Conservation (phyloP, 1,140 invertebrate genomes). For the Hormaphis cornu region DNA sequence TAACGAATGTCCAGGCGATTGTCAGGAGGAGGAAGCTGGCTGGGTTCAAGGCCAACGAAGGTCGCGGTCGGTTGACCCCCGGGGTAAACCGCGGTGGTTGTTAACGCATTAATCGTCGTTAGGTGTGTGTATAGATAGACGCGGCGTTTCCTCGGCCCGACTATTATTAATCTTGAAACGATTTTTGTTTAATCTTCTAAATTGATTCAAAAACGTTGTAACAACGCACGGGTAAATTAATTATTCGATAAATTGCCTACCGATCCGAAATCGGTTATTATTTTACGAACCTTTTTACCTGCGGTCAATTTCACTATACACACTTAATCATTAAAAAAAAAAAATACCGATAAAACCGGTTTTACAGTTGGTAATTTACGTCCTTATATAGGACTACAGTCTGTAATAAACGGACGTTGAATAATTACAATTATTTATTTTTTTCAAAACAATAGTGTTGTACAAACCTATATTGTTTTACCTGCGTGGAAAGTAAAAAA, state of each 20-base stretch:
- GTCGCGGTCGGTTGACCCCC: constrained; percentile 29
- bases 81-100: constrained; percentile 1
- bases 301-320: constrained; percentile 5
- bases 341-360: constrained; percentile 18
- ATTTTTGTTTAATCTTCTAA: background rate
- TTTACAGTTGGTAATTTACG: constrained; percentile 9
- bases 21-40: background rate
- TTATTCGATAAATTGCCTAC: background rate
- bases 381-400: background rate
- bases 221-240: no score
- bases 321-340: constrained; percentile 22
- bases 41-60: constrained; percentile 30
- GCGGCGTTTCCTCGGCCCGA: background rate
- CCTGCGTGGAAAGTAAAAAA: no score
- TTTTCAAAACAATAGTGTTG: background rate
- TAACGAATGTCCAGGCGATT: background rate
- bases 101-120: constrained; percentile 31
- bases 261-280: constrained; percentile 12
- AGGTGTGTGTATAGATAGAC: no score
- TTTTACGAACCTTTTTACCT: constrained; percentile 22
- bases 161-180: background rate
- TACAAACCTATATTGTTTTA: no score
- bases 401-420: background rate
- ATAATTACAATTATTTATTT: constrained; percentile 20
- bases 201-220: background rate